Percentiles rank a stretch among this genome's conserved stretches.
Conservation (phyloP, 2,113 vertebrate species). For the Aptenodytes patagonicus region DNA sequence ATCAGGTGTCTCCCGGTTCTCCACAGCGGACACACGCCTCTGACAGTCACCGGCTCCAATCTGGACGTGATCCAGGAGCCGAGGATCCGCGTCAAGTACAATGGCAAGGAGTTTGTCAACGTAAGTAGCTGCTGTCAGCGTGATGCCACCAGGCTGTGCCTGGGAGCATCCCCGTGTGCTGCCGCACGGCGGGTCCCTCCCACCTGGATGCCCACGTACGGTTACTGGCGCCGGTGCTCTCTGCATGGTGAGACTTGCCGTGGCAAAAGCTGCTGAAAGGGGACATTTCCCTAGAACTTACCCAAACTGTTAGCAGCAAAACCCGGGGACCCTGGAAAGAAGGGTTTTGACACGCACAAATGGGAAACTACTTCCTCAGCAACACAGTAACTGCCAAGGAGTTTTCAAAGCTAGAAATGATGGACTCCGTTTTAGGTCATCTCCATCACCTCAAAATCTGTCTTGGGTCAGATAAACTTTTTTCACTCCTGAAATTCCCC, state of each 20-base stretch:
- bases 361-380: not conserved
- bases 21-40: slow-evolving; percentile 90
- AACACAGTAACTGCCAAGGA: not conserved
- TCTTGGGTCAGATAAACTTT: not conserved
- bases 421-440: not conserved
- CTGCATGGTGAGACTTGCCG: fast-evolving
- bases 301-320: not conserved
- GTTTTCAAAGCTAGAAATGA: not conserved
- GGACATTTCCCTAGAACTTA: not conserved
- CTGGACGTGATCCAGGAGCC: slow-evolving; percentile 97
- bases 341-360: not conserved
- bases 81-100: slow-evolving; percentile 89
- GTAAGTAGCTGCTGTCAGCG: slow-evolving; percentile 75
- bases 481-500: not conserved
- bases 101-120: slow-evolving; percentile 90
- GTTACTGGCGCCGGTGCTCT: not conserved
- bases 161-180: not conserved
- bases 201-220: fast-evolving
- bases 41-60: slow-evolving; percentile 92
- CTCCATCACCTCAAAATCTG: not conserved
- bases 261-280: not conserved
- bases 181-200: not conserved
- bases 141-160: not conserved
- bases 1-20: not conserved
- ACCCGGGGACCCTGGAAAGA: not conserved